Evolutionary conservation across 2,113 vertebrate genomes (phyloP).

Genomic region (Poecile atricapillus): DNA sequence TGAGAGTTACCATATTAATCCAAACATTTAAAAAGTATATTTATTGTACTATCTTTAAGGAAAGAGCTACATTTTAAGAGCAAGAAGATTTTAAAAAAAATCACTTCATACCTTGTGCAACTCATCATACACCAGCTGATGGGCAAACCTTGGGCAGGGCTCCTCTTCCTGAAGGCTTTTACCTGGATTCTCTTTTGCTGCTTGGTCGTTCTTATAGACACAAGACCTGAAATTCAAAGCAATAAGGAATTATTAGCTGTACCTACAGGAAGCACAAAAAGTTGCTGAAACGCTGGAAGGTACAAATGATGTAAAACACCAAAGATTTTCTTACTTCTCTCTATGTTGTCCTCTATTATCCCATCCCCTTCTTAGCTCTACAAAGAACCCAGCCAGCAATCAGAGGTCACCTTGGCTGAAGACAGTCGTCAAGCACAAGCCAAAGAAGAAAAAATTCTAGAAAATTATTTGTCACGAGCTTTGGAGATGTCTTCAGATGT

Average conservation of each 20-base stretch:
- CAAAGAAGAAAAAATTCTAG: not conserved
- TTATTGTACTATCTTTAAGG: not conserved
- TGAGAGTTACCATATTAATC: not conserved
- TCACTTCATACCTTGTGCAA: constrained; percentile 87
- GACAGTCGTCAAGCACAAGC: not conserved
- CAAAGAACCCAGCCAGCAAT: not conserved
- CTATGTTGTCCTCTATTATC: not conserved
- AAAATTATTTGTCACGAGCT: not conserved
- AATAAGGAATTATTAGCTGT: not conserved
- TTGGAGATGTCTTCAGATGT: not conserved
- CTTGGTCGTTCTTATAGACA: constrained; percentile 98
- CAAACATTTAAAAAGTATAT: not conserved
- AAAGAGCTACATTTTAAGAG: not conserved
- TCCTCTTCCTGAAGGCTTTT: constrained; percentile 96
- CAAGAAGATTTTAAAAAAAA: not conserved
- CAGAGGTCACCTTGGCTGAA: not conserved
- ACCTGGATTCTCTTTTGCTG: constrained; percentile 90
- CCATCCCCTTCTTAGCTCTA: not conserved
- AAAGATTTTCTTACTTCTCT: not conserved
- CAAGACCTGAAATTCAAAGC: constrained; percentile 85
- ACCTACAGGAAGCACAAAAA: not conserved
- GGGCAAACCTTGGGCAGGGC: constrained; percentile 97
- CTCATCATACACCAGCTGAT: constrained; percentile 97
- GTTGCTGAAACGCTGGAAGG: not conserved
- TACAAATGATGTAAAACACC: not conserved